Evolutionary conservation across 2,113 vertebrate genomes (phyloP).

Genomic region (Elanoides forficatus): DNA sequence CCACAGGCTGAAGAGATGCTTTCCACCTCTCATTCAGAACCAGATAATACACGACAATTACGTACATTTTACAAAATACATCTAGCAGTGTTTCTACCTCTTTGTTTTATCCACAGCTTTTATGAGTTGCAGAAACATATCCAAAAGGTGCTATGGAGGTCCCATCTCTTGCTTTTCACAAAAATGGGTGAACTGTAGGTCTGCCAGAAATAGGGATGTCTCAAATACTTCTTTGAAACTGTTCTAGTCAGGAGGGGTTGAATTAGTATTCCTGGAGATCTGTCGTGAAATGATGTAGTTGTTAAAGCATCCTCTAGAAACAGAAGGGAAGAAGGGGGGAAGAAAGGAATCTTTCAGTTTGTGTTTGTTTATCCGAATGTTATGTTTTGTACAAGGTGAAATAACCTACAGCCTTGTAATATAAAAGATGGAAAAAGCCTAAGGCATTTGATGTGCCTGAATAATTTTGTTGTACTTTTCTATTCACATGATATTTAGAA

Average conservation of each 20-base stretch:
- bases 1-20: neutral
- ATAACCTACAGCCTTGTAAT: neutral
- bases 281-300: neutral
- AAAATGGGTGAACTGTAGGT: neutral
- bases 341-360: neutral
- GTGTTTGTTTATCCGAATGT: neutral
- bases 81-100: neutral
- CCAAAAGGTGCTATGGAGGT: neutral
- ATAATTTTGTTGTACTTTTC: neutral
- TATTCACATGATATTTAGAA: neutral
- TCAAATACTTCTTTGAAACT: neutral
- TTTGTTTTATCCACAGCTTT: neutral
- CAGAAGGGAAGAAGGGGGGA: neutral
- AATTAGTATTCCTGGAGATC: neutral
- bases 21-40: neutral
- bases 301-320: neutral
- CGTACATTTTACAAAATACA: neutral
- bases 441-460: neutral
- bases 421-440: neutral
- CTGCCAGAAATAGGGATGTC: neutral
- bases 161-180: neutral
- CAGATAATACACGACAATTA: neutral
- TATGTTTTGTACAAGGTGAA: neutral
- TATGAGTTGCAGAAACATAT: neutral
- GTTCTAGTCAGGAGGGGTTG: neutral